phyloP scores from a whole-genome alignment of 2,797 vertebrate species.

The Pangasius sanitwongsei region DNA sequence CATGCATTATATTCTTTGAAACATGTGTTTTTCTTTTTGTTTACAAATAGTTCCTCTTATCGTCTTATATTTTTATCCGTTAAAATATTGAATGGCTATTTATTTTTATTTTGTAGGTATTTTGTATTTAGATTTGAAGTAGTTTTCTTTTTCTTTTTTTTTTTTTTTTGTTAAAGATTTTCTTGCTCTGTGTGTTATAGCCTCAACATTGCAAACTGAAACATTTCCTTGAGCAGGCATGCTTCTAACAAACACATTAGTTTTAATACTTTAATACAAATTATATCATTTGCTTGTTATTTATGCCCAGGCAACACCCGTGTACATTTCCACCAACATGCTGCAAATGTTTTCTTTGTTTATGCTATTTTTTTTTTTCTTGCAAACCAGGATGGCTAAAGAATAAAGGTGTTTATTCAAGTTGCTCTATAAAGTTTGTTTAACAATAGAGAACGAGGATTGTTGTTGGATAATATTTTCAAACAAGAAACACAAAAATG shows the following conservation, averaged over 20 bases:
- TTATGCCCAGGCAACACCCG: not conserved
- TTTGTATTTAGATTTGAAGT: not conserved
- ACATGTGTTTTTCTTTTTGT: not conserved
- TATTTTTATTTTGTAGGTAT: not conserved
- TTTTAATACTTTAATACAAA: not conserved
- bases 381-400: not conserved
- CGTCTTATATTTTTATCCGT: not conserved
- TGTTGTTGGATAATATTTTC: not conserved
- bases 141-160: not conserved
- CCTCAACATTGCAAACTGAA: not conserved
- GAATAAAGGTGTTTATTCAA: not conserved
- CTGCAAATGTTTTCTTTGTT: not conserved
- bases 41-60: not conserved
- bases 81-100: not conserved
- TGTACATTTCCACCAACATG: not conserved
- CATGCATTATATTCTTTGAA: not conserved
- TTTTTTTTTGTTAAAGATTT: not conserved
- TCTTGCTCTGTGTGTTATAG: not conserved
- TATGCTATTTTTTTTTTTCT: not conserved
- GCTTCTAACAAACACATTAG: not conserved
- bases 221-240: not conserved
- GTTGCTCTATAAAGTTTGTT: not conserved
- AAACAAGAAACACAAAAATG: not conserved
- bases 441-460: not conserved
- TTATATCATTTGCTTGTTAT: not conserved